Evolutionary conservation across 2,113 vertebrate species (phyloP).

Genomic region (Sisor rabdophorus): DNA sequence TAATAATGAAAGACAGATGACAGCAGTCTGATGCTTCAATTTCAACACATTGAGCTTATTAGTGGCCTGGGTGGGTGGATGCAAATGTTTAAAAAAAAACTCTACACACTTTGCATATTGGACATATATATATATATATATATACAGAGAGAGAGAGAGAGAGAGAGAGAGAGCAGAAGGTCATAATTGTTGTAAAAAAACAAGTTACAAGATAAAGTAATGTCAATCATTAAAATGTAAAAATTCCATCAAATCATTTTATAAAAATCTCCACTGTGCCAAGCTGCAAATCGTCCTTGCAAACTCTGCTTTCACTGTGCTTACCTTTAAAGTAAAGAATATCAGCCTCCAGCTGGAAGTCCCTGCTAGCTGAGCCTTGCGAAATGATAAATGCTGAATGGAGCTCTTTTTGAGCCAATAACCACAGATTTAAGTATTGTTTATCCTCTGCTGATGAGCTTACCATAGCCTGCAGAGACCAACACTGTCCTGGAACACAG

Average conservation of each 20-base stretch:
- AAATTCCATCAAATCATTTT: too few relatives aligned
- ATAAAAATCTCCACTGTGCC: too few relatives aligned
- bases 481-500: slow-evolving; percentile 58
- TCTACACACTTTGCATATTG: too few relatives aligned
- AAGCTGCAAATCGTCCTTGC: neutral
- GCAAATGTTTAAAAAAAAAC: too few relatives aligned
- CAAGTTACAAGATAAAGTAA: too few relatives aligned
- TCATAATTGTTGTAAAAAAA: too few relatives aligned
- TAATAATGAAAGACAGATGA: neutral
- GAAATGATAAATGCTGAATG: slow-evolving; percentile 68
- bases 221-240: too few relatives aligned
- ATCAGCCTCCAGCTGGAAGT: slow-evolving; percentile 72
- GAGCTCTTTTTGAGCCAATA: slow-evolving; percentile 59
- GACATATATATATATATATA: too few relatives aligned
- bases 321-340: slow-evolving; percentile 78
- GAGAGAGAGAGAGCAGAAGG: too few relatives aligned
- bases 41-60: too few relatives aligned
- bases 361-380: slow-evolving; percentile 56
- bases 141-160: too few relatives aligned
- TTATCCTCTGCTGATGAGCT: slow-evolving; percentile 49
- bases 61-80: too few relatives aligned
- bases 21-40: neutral
- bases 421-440: slow-evolving; percentile 51
- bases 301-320: neutral
- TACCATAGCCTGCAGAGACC: slow-evolving; percentile 58